These are phyloP conservation scores for Cavia aperea DNA, from an alignment of 2,113 vertebrate species.

Conservation along the genomic window DNA sequence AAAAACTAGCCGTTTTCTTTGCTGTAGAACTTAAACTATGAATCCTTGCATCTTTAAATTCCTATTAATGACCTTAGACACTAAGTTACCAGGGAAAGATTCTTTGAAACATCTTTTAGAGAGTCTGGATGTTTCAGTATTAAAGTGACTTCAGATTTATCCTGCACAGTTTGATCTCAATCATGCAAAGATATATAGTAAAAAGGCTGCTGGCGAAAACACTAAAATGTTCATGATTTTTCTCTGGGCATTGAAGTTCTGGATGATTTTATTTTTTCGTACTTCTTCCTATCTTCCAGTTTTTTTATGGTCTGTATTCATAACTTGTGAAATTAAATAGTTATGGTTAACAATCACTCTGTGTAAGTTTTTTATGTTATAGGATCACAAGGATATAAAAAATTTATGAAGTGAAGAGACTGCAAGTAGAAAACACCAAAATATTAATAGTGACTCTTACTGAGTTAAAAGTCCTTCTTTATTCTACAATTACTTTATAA, in stretches of 20 bases:
- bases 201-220: conserved; percentile 6
- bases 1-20: conserved; percentile 45
- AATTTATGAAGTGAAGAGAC: conserved; percentile 38
- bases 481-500: conserved; percentile 47
- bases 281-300: background rate
- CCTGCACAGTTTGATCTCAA: conserved; percentile 20
- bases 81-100: background rate
- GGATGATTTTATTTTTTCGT: conserved; percentile 47
- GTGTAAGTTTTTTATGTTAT: conserved; percentile 22
- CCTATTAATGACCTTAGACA: conserved; percentile 33
- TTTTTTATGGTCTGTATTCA: background rate
- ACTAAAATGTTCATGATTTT: conserved; percentile 39
- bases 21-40: conserved; percentile 7
- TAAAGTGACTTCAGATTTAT: conserved; percentile 47
- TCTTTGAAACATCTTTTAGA: background rate
- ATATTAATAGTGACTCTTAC: conserved; percentile 48
- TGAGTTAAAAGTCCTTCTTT: conserved; percentile 27
- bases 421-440: conserved; percentile 43
- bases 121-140: background rate
- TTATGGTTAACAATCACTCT: conserved; percentile 30
- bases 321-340: conserved; percentile 46
- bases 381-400: conserved; percentile 36
- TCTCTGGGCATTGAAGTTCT: conserved; percentile 37
- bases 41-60: conserved; percentile 50
- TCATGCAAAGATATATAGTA: conserved; percentile 38